Percentiles rank a stretch among this genome's conserved stretches.
phyloP scores from a whole-genome alignment of 2,113 vertebrate genomes.

The Sclerurus mexicanus region DNA sequence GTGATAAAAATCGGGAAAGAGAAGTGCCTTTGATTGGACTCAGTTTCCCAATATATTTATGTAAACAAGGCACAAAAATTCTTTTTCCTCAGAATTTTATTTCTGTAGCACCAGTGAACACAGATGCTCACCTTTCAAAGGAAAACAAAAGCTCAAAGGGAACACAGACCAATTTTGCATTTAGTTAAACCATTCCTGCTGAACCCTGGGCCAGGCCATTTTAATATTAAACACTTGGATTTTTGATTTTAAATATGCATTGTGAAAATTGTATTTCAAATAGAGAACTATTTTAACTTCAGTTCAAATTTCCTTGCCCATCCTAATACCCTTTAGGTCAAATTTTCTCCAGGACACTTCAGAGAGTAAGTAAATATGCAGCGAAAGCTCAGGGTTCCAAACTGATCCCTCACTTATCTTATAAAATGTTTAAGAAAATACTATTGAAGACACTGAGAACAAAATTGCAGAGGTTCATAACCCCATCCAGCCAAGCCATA shows the following conservation, averaged over 20 bases:
- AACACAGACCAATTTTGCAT: neutral
- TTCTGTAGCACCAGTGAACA: neutral
- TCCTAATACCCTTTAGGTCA: neutral
- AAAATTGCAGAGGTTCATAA: neutral
- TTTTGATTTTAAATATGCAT: neutral
- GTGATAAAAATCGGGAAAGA: neutral
- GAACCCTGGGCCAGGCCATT: neutral
- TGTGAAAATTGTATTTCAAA: neutral
- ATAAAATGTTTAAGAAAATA: neutral
- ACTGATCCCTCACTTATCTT: neutral
- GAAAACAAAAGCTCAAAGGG: neutral
- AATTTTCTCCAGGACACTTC: neutral
- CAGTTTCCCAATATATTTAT: neutral
- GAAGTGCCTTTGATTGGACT: neutral
- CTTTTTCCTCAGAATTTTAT: neutral
- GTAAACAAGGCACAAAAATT: neutral
- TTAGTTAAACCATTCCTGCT: neutral
- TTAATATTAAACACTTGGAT: neutral
- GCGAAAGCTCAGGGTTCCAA: neutral
- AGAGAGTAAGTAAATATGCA: neutral
- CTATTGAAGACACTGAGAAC: neutral
- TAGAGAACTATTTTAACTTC: neutral
- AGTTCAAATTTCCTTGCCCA: neutral
- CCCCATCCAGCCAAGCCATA: neutral
- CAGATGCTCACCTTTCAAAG: neutral